These are phyloP conservation scores for Nasonovia ribisnigri DNA, from an alignment of 2,888 invertebrate genomes.

Conservation along the genomic window DNA sequence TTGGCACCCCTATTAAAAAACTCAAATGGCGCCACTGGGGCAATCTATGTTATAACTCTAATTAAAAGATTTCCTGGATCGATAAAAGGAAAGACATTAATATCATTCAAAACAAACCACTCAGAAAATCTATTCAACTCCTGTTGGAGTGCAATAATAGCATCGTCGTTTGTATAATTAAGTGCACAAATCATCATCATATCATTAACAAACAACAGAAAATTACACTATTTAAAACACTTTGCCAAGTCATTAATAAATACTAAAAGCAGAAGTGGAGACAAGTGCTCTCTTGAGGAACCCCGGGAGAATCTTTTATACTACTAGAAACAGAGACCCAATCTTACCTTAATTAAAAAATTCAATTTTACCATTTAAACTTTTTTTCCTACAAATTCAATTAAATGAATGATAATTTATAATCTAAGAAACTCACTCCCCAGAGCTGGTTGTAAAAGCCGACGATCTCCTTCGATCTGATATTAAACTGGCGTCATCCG, in stretches of 20 bases:
- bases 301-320: background rate
- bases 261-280: background rate
- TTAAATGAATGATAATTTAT: background rate
- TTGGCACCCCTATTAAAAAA: too few relatives aligned
- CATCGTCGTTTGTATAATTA: background rate
- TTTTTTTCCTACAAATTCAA: background rate
- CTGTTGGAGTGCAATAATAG: background rate
- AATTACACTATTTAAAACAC: background rate
- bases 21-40: too few relatives aligned
- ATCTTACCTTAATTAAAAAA: background rate
- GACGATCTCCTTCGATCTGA: slow-evolving; percentile 77
- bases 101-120: background rate
- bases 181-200: background rate
- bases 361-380: background rate
- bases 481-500: slow-evolving; percentile 69
- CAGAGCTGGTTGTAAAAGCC: slow-evolving; percentile 88
- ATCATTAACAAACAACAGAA: too few relatives aligned
- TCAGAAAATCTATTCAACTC: background rate
- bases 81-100: background rate
- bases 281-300: background rate
- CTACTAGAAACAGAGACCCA: background rate
- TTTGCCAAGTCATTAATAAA: background rate
- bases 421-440: slow-evolving; percentile 77
- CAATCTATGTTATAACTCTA: background rate
- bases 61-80: background rate